Evolutionary conservation across 2,888 invertebrate genomes (phyloP).

Genomic region (Plagiodera versicolora): DNA sequence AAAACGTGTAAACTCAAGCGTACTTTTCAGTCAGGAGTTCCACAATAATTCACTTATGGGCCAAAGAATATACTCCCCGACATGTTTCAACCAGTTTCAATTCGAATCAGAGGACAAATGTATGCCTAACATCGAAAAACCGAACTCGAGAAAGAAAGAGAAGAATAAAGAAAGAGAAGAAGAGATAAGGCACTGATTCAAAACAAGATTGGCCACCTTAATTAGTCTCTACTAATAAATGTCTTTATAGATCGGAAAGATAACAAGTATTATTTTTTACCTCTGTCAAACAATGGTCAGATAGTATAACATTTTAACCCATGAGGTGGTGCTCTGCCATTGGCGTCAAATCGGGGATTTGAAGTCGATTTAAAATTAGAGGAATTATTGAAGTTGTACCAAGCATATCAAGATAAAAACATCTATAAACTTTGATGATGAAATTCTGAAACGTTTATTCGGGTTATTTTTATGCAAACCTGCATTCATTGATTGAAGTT

Average conservation of each 20-base stretch:
- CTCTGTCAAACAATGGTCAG: slow-evolving; percentile 34
- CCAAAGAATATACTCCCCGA: too few species aligned
- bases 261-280: slow-evolving; percentile 31
- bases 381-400: too few species aligned
- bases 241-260: slow-evolving; percentile 32
- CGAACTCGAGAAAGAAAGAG: not conserved
- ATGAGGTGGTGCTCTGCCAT: slow-evolving; percentile 24
- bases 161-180: too few species aligned
- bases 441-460: too few species aligned
- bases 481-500: too few species aligned
- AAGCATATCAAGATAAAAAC: too few species aligned
- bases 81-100: not conserved
- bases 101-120: not conserved
- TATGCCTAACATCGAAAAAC: not conserved
- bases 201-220: slow-evolving; percentile 31
- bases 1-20: too few species aligned
- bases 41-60: too few species aligned
- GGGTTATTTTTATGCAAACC: too few species aligned
- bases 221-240: slow-evolving; percentile 32
- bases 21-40: too few species aligned
- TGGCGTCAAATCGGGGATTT: slow-evolving; percentile 21
- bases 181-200: slow-evolving; percentile 12
- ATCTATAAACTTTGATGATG: too few species aligned
- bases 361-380: too few species aligned
- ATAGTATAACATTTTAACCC: slow-evolving; percentile 33